Base-by-base conservation (phyloP, 2,113 vertebrate genomes). In the Coptodon rendalli region DNA sequence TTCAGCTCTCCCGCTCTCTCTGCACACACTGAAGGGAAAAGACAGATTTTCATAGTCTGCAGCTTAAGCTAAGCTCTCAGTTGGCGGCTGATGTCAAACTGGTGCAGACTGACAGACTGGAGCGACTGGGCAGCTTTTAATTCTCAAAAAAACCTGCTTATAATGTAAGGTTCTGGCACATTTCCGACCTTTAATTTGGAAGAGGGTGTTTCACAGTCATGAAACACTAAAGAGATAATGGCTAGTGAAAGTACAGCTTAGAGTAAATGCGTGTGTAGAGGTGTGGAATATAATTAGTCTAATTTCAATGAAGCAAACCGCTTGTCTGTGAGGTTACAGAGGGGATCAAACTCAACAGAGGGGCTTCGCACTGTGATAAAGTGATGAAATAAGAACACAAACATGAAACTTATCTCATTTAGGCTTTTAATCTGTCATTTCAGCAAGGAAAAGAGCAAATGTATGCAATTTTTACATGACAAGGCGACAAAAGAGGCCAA, bases 281-380 rank as follows among this genome's bases (percentile, higher is more conserved):
- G 91, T 90, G 89, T 87, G 93, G 91, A 95, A 93, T 96, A 96
- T 97, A 96, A 96, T 97, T 96, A 93, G 92, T 81, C 95, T 96
- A 90, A 96, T 96, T 97, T 94, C 91, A 94, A 90, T 89, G 92
- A 95, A 86, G 93, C 87, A 85, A 96, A 94, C 91, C 89, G 34
- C 90, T 91, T 87, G 88, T 91, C 91, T 94, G 84, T 89, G 87
- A 89, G 89, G 59, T 84, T 84, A 89, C 84, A 84, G 78, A 91
- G 48, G 71, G 81, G 83, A 90, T 93, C 84, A 92, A 86, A 79
- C 84, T 89, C 80, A 88, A 36, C 84, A 11, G 48, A 73, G 89
- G 87, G 87, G 82, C 27, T 89, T 89, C 89, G 79, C 38, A 31
- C 56, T 76, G 59, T 81, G 84, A 56, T 80, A 82, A 87, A 85